A percentile compares a stretch with the other conserved stretches of the same genome.
These are phyloP conservation scores for Hycleus cichorii DNA, from an alignment of 1,140 invertebrate species.

Conservation along the genomic window DNA sequence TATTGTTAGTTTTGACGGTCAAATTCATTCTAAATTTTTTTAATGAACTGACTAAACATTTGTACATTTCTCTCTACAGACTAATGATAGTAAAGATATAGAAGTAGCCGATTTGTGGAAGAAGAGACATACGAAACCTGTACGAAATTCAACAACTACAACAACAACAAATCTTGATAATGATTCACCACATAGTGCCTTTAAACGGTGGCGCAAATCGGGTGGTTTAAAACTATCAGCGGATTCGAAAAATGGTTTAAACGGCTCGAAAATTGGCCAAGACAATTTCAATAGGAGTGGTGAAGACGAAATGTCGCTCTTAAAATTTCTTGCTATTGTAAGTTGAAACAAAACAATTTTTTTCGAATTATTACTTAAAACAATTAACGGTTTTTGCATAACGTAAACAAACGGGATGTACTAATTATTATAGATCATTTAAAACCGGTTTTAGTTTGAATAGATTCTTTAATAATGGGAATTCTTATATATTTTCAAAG, in stretches of 20 bases:
- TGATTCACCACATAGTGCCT: conserved; percentile 26
- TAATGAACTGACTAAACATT: too few relatives aligned
- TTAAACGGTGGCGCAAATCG: conserved; percentile 37
- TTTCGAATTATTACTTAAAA: not conserved
- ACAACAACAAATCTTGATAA: too few relatives aligned
- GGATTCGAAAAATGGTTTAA: conserved; percentile 24
- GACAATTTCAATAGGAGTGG: conserved; percentile 8
- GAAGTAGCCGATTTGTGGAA: conserved; percentile 37
- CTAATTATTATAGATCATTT: too few relatives aligned
- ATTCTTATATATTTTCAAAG: not conserved
- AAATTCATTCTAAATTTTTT: not conserved
- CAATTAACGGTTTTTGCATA: not conserved
- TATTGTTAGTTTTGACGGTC: not conserved
- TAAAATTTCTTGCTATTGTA: conserved; percentile 58
- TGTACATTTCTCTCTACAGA: conserved; percentile 28
- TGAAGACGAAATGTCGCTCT: conserved; percentile 49
- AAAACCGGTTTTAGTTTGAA: too few relatives aligned
- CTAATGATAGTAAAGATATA: conserved; percentile 34
- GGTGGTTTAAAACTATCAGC: conserved; percentile 20
- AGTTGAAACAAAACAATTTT: conserved; percentile 34
- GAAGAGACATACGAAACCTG: conserved; percentile 21
- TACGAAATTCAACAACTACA: conserved; percentile 17
- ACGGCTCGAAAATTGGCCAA: conserved; percentile 22
- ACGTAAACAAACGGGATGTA: not conserved
- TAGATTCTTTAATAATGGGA: not conserved